Conservation (phyloP, 1,140 invertebrate genomes). For the Zaprionus kolodkinae region DNA sequence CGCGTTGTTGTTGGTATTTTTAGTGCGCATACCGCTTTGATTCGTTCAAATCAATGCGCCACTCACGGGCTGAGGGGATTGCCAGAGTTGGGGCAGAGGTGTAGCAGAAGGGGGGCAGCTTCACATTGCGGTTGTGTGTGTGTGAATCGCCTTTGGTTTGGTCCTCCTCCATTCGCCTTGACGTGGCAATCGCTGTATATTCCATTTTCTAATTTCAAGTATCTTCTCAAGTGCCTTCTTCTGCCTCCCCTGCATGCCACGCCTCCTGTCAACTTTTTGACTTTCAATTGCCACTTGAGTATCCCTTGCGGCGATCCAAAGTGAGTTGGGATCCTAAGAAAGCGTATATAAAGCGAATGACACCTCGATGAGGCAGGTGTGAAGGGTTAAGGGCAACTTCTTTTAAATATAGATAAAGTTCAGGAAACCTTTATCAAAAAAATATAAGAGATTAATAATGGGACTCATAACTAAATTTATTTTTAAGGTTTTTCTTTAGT, state of each 20-base stretch:
- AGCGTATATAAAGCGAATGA: background rate
- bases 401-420: background rate
- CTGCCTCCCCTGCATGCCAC: background rate
- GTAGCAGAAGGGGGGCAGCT: background rate
- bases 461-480: background rate
- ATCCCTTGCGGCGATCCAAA: conserved; percentile 30
- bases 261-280: conserved; percentile 26
- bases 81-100: background rate
- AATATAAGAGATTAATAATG: background rate
- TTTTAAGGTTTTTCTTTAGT: no score
- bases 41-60: conserved; percentile 81
- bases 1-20: conserved; percentile 78
- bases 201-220: conserved; percentile 73
- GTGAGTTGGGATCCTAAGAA: conserved; percentile 16
- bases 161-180: conserved; percentile 27
- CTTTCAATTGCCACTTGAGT: conserved; percentile 38
- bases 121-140: conserved; percentile 47
- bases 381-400: background rate
- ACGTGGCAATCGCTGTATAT: conserved; percentile 66
- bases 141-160: conserved; percentile 69
- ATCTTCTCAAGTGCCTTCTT: conserved; percentile 40
- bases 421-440: background rate
- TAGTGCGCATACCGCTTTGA: conserved; percentile 81
- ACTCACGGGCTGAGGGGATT: conserved; percentile 54
- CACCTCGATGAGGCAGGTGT: background rate